A percentile compares a stretch with the other conserved stretches of the same genome.
Conservation (phyloP, 2,888 invertebrate species). For the Halictus ligatus region DNA sequence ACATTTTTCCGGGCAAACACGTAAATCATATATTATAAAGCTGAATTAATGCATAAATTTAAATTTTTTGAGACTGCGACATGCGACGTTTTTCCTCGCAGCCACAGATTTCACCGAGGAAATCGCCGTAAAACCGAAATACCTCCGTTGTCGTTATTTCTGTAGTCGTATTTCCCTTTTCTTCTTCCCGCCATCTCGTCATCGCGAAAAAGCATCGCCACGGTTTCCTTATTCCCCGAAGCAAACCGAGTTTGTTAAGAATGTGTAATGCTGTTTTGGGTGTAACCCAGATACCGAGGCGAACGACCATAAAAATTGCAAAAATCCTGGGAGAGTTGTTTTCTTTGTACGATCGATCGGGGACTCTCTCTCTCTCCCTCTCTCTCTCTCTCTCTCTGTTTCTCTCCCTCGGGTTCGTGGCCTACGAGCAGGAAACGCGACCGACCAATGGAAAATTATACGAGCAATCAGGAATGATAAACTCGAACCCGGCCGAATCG, state of each 20-base stretch:
- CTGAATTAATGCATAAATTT: no score
- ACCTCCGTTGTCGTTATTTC: neutral
- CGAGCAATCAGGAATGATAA: constrained; percentile 13
- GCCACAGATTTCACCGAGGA: neutral
- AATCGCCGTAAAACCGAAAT: neutral
- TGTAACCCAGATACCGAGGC: neutral
- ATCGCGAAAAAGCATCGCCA: neutral
- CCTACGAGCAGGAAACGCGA: neutral
- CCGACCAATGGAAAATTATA: neutral
- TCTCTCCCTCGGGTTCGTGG: neutral
- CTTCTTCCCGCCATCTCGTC: neutral
- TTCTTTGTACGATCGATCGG: neutral
- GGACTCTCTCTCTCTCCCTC: neutral
- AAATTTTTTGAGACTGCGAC: no score
- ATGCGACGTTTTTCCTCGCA: no score
- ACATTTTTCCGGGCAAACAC: no score
- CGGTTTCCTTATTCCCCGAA: neutral
- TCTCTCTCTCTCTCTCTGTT: neutral
- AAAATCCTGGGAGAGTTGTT: neutral
- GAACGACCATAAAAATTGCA: neutral
- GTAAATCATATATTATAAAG: no score
- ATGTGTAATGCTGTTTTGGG: neutral
- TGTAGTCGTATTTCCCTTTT: neutral
- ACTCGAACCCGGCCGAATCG: constrained; percentile 2
- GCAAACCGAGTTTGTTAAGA: neutral